phyloP scores from a whole-genome alignment of 2,797 vertebrate species.

The Trematomus bernacchii region DNA sequence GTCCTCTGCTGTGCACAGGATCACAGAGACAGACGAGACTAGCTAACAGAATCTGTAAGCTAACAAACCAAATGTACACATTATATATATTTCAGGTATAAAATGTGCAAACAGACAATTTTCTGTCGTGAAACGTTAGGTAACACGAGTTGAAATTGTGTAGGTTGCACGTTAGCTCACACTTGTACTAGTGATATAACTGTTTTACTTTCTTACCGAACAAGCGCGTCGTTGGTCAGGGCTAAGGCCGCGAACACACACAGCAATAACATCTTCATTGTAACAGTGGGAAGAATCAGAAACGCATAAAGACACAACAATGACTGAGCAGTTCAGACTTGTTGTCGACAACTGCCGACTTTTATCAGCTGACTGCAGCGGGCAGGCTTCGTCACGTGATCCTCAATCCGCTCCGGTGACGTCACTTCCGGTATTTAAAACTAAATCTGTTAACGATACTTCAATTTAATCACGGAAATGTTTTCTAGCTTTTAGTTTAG shows the following conservation, averaged over 20 bases:
- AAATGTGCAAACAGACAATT: fast-evolving
- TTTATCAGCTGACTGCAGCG: slow-evolving; percentile 65
- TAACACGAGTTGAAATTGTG: neutral
- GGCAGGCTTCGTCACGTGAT: slow-evolving; percentile 56
- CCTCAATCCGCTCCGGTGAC: fast-evolving
- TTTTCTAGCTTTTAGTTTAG: too few relatives aligned
- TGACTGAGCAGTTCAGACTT: slow-evolving; percentile 52
- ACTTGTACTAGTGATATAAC: neutral
- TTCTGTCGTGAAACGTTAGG: neutral
- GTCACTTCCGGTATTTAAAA: slow-evolving; percentile 20
- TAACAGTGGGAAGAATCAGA: fast-evolving
- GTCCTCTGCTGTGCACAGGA: too few relatives aligned
- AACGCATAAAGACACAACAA: neutral
- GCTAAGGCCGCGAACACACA: slow-evolving; percentile 64
- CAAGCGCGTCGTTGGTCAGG: slow-evolving; percentile 71
- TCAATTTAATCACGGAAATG: too few relatives aligned
- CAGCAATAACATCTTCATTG: slow-evolving; percentile 64
- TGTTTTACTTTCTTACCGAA: slow-evolving; percentile 76
- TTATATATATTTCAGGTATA: neutral
- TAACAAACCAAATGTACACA: neutral
- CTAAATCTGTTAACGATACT: too few relatives aligned
- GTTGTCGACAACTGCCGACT: slow-evolving; percentile 14
- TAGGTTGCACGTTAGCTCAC: neutral
- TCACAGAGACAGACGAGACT: neutral
- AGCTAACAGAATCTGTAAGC: neutral